phyloP scores from a whole-genome alignment of 1,140 invertebrate species.

The Oryzaephilus surinamensis region DNA sequence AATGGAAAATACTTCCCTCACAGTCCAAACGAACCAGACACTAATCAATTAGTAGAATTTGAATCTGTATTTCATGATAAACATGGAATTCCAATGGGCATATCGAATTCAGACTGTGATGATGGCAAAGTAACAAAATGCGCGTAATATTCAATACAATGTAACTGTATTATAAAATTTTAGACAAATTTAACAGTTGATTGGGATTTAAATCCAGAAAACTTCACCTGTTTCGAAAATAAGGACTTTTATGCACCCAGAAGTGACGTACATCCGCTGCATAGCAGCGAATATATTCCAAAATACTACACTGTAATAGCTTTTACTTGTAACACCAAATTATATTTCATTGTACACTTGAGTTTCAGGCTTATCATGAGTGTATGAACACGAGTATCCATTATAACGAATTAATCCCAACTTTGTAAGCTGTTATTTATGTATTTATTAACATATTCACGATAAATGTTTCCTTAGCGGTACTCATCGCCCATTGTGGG shows the following conservation, averaged over 20 bases:
- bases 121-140: constrained; percentile 52
- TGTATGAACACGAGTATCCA: constrained; percentile 59
- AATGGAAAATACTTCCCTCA: constrained; percentile 40
- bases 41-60: constrained; percentile 19
- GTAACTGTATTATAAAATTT: constrained; percentile 21
- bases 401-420: constrained; percentile 54
- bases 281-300: constrained; percentile 50
- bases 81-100: constrained; percentile 48
- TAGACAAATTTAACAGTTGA: constrained; percentile 59
- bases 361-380: constrained; percentile 49
- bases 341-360: constrained; percentile 18
- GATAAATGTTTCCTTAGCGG: constrained; percentile 48
- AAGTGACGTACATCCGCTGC: constrained; percentile 38
- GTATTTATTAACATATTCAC: not conserved
- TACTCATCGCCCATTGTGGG: constrained; percentile 68
- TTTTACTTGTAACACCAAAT: not conserved
- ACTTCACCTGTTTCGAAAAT: constrained; percentile 54
- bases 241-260: constrained; percentile 39
- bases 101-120: constrained; percentile 47
- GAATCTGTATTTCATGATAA: constrained; percentile 26
- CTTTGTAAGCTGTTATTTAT: constrained; percentile 43
- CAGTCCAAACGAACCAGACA: constrained; percentile 25
- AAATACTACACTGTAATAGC: constrained; percentile 44
- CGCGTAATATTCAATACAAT: not conserved
- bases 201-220: constrained; percentile 53